Conservation (phyloP, 2,797 vertebrate genomes). For the Morelia viridis region DNA sequence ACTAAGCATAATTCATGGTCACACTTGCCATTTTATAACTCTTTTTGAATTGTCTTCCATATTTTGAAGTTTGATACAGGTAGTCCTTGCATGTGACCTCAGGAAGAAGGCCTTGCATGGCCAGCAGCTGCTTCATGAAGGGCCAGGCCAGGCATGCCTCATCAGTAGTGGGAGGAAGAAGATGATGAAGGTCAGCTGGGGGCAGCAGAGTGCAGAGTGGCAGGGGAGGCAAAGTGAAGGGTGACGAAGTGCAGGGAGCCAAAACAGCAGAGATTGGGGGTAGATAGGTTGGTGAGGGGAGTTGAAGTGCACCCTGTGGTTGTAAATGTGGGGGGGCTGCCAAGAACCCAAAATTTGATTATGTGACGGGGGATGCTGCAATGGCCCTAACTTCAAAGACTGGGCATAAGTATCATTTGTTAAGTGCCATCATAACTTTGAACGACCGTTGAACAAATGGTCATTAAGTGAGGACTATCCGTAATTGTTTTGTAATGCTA, state of each 20-base stretch:
- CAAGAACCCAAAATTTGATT: background rate
- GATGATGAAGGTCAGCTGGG: background rate
- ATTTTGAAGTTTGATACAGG: too few relatives aligned
- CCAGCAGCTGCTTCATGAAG: background rate
- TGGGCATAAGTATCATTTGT: background rate
- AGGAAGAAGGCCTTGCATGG: background rate
- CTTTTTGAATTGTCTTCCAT: too few relatives aligned
- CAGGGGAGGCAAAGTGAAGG: background rate
- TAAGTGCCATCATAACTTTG: background rate
- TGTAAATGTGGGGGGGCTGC: background rate
- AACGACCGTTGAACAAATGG: background rate
- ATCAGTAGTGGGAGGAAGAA: background rate
- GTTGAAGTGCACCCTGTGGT: background rate
- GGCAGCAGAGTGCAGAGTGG: background rate
- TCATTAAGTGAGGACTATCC: background rate
- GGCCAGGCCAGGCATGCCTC: background rate
- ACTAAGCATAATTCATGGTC: too few relatives aligned
- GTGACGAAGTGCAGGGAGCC: background rate
- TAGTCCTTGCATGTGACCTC: background rate
- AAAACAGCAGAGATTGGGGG: background rate
- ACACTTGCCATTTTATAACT: too few relatives aligned
- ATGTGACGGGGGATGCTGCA: background rate
- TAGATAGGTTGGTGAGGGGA: background rate
- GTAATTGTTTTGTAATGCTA: conserved; percentile 27
- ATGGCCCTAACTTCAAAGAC: background rate